Conservation (phyloP, 2,888 invertebrate genomes). For the Eupeodes luniger region DNA sequence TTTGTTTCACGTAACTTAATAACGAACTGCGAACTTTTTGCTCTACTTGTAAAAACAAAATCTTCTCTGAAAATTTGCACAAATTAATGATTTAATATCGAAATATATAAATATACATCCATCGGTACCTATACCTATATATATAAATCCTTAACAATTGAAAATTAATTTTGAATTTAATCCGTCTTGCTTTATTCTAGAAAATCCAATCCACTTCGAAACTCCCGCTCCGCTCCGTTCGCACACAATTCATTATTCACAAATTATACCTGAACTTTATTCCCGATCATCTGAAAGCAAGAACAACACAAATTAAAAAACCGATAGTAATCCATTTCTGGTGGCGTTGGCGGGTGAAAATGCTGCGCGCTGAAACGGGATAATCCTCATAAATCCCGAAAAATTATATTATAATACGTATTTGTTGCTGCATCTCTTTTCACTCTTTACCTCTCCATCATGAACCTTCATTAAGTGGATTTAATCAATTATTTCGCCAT, state of each 20-base stretch:
- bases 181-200: slow-evolving; percentile 43
- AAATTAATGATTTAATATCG: slow-evolving; percentile 1
- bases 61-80: slow-evolving; percentile 1
- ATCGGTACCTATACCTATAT: not conserved
- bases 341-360: not conserved
- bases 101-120: not conserved
- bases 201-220: slow-evolving; percentile 62
- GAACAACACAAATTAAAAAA: slow-evolving; percentile 13
- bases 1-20: not conserved
- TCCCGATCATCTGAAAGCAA: slow-evolving; percentile 34
- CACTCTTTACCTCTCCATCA: not conserved
- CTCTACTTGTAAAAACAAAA: too few species aligned
- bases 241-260: slow-evolving; percentile 66
- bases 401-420: slow-evolving; percentile 66
- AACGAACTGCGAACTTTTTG: too few species aligned
- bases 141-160: slow-evolving; percentile 56
- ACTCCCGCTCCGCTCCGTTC: slow-evolving; percentile 4
- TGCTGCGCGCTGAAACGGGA: slow-evolving; percentile 8
- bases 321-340: slow-evolving; percentile 62
- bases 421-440: slow-evolving; percentile 50
- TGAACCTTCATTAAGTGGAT: slow-evolving; percentile 59
- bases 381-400: slow-evolving; percentile 60
- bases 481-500: slow-evolving; percentile 73
- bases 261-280: slow-evolving; percentile 62
- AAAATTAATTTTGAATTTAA: slow-evolving; percentile 68